Evolutionary conservation across 2,888 invertebrate species (phyloP), one percentile per base, ranked within the genome.

Genomic region (Tinea pellionella): DNA sequence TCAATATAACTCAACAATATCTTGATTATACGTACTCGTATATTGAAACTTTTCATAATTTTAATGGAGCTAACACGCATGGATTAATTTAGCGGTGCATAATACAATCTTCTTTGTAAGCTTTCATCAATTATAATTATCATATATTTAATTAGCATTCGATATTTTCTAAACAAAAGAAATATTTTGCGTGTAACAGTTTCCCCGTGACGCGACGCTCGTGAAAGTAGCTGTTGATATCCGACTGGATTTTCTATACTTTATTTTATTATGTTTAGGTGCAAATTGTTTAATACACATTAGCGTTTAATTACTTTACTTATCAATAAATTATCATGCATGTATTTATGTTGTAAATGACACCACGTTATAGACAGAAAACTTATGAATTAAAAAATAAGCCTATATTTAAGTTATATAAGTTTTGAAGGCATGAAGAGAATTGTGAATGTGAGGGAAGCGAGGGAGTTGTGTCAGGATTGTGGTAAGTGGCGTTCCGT

Each of bases 71-170:
- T 6, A 53, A 18, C 53, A 53, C 53, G 53, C 53, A 53, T 53
- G 53, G 53, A 53, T 53, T 53, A 18, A 53, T 24, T n/a, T n/a
- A n/a, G n/a, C 53, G 7, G 53, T 53, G 53, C 53, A 53, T 53
- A 37, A 37, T 37, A 37, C 1, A 37, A 24, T 9, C 37, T 37
- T 37, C 37, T 1, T 9, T 37, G 37, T 37, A 37, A 37, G 37
- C 37, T 37, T 37, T 37, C 37, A 24, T 53, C 53, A 53, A 53
- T 53, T 53, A 53, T 53, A 18, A 53, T 53, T 53, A 53, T 19
- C 53, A 53, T 53, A 53, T 16, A 53, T 24, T 53, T 53, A 53
- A 53, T 53, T 53, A 53, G 24, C 53, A 53, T 53, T 53, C 16
- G 13, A 16, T 53, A 53, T 53, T 53, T 47, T 47, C n/a, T 12